Percentiles rank a stretch among this genome's conserved stretches.
Conservation (phyloP, 2,797 vertebrate species). For the Garrulus glandarius region DNA sequence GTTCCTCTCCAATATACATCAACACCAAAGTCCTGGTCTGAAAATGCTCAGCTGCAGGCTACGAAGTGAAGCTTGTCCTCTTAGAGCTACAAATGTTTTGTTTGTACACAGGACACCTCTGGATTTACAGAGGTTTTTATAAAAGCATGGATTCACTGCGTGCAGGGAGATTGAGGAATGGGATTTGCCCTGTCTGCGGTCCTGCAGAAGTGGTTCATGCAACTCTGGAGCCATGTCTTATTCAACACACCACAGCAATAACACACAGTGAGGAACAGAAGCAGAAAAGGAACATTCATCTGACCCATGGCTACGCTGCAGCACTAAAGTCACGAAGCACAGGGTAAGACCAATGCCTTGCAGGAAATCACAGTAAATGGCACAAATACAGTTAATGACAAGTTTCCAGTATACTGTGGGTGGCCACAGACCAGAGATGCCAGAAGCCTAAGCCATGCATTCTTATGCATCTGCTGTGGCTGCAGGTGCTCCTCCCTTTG, state of each 20-base stretch:
- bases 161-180: not conserved
- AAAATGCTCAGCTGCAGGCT: not conserved
- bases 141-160: not conserved
- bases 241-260: not conserved
- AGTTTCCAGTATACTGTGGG: not conserved
- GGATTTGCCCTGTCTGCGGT: not conserved
- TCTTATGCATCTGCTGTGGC: not conserved
- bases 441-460: not conserved
- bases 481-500: not conserved
- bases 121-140: not conserved
- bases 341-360: not conserved
- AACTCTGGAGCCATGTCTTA: not conserved
- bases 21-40: not conserved
- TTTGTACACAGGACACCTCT: not conserved
- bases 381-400: not conserved
- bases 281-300: conserved; percentile 1
- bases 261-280: not conserved
- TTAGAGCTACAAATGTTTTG: not conserved
- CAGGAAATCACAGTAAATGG: not conserved
- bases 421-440: not conserved
- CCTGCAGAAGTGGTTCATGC: not conserved
- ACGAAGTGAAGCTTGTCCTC: not conserved
- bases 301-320: not conserved
- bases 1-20: fast-evolving
- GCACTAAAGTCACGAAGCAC: not conserved